These are phyloP conservation scores for Allolobophora icterica DNA, from an alignment of 2,888 invertebrate species.

Conservation along the genomic window DNA sequence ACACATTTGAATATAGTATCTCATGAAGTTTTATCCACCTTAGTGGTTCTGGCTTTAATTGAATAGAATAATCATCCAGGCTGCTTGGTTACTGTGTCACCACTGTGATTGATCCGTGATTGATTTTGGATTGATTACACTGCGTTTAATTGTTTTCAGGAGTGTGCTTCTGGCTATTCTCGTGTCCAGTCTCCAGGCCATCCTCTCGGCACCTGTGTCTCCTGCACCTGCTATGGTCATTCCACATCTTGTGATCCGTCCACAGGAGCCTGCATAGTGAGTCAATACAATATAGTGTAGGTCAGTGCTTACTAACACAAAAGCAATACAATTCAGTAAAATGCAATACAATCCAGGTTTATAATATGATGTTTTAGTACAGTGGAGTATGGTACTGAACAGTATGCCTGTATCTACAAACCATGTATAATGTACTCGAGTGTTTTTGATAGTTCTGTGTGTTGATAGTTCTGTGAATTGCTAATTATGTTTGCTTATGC, in stretches of 20 bases:
- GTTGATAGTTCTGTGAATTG: too few species aligned
- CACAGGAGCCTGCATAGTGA: constrained; percentile 6
- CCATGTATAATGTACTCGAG: too few species aligned
- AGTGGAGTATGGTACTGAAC: background rate
- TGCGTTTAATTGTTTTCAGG: constrained; percentile 29
- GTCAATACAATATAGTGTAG: background rate
- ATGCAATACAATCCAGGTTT: background rate
- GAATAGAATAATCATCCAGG: too few species aligned
- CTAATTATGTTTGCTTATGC: too few species aligned
- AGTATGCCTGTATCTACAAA: too few species aligned
- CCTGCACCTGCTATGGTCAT: constrained; percentile 79
- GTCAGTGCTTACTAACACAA: background rate
- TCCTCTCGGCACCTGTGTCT: constrained; percentile 57
- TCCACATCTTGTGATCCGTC: constrained; percentile 62
- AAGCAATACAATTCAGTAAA: background rate
- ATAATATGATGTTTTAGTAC: background rate
- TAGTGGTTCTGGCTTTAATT: too few species aligned
- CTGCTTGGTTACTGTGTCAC: too few species aligned
- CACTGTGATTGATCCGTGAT: too few species aligned
- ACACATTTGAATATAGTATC: too few species aligned
- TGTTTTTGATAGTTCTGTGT: too few species aligned
- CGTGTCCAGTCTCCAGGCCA: constrained; percentile 52
- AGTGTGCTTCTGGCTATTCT: constrained; percentile 54
- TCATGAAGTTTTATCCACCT: too few species aligned
- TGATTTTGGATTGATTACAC: too few species aligned